These are phyloP conservation scores for Drosophila yakuba DNA, from an alignment of 1,140 invertebrate species.

Conservation along the genomic window DNA sequence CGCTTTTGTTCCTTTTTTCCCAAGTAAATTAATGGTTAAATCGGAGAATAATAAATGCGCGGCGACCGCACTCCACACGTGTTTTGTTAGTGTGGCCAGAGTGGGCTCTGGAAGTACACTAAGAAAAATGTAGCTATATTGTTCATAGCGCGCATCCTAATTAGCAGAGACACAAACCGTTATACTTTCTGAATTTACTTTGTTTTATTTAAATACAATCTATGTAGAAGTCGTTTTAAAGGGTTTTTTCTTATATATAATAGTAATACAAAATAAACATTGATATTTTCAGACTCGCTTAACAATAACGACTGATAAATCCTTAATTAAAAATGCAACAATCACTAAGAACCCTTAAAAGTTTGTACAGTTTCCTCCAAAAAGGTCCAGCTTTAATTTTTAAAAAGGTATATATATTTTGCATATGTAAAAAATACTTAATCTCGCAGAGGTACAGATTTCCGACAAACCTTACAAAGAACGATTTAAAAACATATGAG, in stretches of 20 bases:
- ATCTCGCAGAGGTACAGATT: slow-evolving; percentile 71
- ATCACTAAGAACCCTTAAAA: too few relatives aligned
- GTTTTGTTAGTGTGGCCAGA: slow-evolving; percentile 12
- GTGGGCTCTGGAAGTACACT: background rate
- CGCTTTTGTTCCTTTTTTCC: background rate
- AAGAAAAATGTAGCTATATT: too few relatives aligned
- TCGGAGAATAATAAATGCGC: slow-evolving; percentile 9
- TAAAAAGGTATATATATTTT: slow-evolving; percentile 10
- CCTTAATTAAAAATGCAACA: too few relatives aligned
- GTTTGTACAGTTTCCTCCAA: too few relatives aligned
- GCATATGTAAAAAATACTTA: slow-evolving; percentile 62
- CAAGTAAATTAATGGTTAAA: background rate
- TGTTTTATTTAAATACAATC: too few relatives aligned
- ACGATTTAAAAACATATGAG: slow-evolving; percentile 39
- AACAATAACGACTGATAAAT: too few relatives aligned
- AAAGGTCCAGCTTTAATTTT: background rate
- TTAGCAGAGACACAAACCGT: background rate
- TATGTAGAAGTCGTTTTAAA: too few relatives aligned
- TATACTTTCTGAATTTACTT: too few relatives aligned
- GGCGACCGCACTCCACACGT: slow-evolving; percentile 34
- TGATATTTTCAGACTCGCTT: too few relatives aligned
- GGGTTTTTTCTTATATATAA: too few relatives aligned
- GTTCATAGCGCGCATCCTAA: background rate
- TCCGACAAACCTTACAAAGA: slow-evolving; percentile 14
- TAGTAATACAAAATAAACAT: too few relatives aligned